phyloP scores from a whole-genome alignment of 2,113 vertebrate genomes.

The Corvus cornix region DNA sequence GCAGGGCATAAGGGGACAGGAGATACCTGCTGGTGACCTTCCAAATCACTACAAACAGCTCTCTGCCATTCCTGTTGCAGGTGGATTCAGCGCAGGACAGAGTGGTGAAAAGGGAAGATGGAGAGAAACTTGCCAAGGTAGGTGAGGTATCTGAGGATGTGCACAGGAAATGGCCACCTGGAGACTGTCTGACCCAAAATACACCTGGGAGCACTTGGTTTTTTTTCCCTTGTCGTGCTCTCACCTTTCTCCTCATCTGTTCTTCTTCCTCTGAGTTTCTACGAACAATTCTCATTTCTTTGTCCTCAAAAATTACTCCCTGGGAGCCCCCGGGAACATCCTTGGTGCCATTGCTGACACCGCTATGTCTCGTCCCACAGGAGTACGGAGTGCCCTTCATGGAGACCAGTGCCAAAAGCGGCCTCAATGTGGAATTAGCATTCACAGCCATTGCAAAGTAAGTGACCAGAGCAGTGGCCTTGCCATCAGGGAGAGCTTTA shows the following conservation, averaged over 20 bases:
- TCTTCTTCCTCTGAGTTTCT: background rate
- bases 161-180: background rate
- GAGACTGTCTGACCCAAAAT: background rate
- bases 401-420: slow-evolving; percentile 91
- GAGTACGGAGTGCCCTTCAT: slow-evolving; percentile 92
- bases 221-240: background rate
- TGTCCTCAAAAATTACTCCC: background rate
- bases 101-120: slow-evolving; percentile 90
- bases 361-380: slow-evolving; percentile 52
- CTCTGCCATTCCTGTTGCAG: slow-evolving; percentile 47
- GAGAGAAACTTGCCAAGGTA: slow-evolving; percentile 92
- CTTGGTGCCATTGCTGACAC: accelerated
- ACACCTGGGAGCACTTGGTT: background rate
- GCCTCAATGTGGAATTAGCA: slow-evolving; percentile 89
- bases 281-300: background rate
- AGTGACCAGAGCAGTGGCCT: slow-evolving; percentile 22
- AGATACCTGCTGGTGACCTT: background rate
- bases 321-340: accelerated
- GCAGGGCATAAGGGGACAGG: accelerated
- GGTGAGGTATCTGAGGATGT: background rate
- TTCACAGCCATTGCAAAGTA: slow-evolving; percentile 93
- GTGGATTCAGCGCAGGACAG: slow-evolving; percentile 89
- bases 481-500: background rate
- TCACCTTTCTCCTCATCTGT: background rate
- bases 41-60: background rate